Conservation (phyloP, 2,113 vertebrate genomes). For the Cynopterus brachyotis region DNA sequence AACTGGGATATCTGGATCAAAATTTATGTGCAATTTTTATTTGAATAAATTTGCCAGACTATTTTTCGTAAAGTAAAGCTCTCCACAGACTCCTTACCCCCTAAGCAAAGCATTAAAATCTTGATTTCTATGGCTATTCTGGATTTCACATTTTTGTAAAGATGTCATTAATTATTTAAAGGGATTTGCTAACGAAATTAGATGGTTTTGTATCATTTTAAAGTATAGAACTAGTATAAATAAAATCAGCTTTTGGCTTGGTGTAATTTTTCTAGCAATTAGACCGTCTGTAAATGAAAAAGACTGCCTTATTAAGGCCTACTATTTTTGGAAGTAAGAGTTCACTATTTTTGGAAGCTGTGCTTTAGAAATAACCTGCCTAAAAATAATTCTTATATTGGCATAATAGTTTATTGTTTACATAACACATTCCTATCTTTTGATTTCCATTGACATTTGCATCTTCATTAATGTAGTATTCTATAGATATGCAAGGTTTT, state of each 20-base stretch:
- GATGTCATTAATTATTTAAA: background rate
- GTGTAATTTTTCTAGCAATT: background rate
- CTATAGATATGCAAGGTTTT: background rate
- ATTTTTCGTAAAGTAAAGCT: background rate
- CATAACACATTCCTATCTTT: background rate
- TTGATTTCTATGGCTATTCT: background rate
- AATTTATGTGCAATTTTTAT: background rate
- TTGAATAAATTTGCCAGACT: background rate
- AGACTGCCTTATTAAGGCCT: background rate
- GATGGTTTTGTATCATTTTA: background rate
- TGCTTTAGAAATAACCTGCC: background rate
- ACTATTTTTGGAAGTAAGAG: background rate
- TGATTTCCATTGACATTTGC: background rate
- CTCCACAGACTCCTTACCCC: background rate
- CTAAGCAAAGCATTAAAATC: background rate
- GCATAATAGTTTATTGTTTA: background rate
- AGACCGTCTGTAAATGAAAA: background rate
- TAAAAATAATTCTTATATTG: background rate
- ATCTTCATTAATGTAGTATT: background rate
- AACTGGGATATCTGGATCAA: background rate
- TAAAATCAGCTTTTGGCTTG: background rate
- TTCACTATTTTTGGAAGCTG: background rate
- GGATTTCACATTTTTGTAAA: background rate
- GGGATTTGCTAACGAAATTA: background rate
- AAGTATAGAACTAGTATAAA: background rate